Conservation (phyloP, 2,113 vertebrate species). For the Peucedramus taeniatus region DNA sequence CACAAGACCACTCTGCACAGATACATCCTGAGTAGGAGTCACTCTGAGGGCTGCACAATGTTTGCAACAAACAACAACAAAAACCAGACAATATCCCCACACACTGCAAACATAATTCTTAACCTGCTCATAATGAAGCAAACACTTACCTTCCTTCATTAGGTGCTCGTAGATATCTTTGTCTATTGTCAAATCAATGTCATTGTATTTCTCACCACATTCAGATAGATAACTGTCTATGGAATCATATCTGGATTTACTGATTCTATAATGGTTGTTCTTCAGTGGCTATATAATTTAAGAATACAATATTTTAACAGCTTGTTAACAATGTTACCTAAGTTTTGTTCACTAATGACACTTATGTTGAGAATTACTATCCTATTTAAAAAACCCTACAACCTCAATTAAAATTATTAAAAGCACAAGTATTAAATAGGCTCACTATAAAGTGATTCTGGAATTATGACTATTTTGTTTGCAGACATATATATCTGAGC, state of each 20-base stretch:
- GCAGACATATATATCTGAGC: neutral
- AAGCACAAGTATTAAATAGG: neutral
- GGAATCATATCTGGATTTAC: slow-evolving; percentile 97
- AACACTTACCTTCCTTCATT: slow-evolving; percentile 84
- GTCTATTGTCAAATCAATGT: slow-evolving; percentile 93
- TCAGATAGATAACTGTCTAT: slow-evolving; percentile 97
- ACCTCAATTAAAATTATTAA: neutral
- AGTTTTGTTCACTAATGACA: slow-evolving; percentile 51
- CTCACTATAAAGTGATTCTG: neutral
- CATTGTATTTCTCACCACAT: slow-evolving; percentile 97
- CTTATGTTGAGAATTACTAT: slow-evolving; percentile 32
- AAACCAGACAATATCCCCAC: neutral
- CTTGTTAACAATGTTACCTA: slow-evolving; percentile 56
- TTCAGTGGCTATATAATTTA: slow-evolving; percentile 86
- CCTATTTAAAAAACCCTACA: slow-evolving; percentile 3
- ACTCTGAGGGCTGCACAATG: neutral
- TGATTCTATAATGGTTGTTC: slow-evolving; percentile 91
- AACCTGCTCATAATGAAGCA: slow-evolving; percentile 12
- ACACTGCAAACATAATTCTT: slow-evolving; percentile 23
- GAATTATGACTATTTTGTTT: neutral
- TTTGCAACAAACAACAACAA: neutral
- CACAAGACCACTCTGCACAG: neutral
- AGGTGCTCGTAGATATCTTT: slow-evolving; percentile 90
- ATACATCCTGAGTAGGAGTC: neutral
- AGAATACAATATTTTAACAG: slow-evolving; percentile 65